These are phyloP conservation scores for Asobara japonica DNA, from an alignment of 1,140 invertebrate species.

Conservation along the genomic window DNA sequence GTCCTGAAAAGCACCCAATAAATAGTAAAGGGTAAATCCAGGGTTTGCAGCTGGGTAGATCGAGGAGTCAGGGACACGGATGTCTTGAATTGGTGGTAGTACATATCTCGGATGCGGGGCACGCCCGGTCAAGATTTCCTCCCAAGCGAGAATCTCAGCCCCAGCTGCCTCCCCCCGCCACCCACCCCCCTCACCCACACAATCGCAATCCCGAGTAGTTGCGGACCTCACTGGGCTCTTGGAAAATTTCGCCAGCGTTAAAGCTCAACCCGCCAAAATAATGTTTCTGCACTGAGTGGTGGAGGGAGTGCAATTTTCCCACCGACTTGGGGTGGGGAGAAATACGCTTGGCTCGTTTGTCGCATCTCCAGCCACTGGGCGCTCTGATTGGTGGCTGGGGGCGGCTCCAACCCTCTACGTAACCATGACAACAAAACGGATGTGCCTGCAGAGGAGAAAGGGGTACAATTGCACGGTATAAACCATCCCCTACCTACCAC, in stretches of 20 bases:
- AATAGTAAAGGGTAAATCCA: slow-evolving; percentile 50
- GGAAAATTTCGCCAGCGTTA: background rate
- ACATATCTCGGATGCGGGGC: slow-evolving; percentile 64
- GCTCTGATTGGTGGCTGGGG: slow-evolving; percentile 63
- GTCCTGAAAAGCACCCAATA: background rate
- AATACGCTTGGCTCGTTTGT: slow-evolving; percentile 57
- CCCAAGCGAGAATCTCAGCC: slow-evolving; percentile 64
- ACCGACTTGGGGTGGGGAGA: background rate
- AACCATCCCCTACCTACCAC: background rate
- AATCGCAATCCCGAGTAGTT: background rate
- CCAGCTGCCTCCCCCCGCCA: slow-evolving; percentile 27
- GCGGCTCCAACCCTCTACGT: slow-evolving; percentile 63
- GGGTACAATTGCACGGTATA: slow-evolving; percentile 29
- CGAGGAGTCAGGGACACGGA: slow-evolving; percentile 52
- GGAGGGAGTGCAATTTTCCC: slow-evolving; percentile 18
- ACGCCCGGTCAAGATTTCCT: slow-evolving; percentile 68
- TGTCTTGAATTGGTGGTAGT: slow-evolving; percentile 41
- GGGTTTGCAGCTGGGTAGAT: slow-evolving; percentile 48
- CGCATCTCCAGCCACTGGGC: slow-evolving; percentile 67
- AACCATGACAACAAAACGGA: slow-evolving; percentile 68
- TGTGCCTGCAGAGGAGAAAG: slow-evolving; percentile 41
- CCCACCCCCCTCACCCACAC: background rate
- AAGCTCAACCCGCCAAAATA: slow-evolving; percentile 1
- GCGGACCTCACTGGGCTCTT: background rate
- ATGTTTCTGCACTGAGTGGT: background rate